These are phyloP conservation scores for Chelonia mydas DNA, from an alignment of 2,797 vertebrate genomes.

Conservation along the genomic window DNA sequence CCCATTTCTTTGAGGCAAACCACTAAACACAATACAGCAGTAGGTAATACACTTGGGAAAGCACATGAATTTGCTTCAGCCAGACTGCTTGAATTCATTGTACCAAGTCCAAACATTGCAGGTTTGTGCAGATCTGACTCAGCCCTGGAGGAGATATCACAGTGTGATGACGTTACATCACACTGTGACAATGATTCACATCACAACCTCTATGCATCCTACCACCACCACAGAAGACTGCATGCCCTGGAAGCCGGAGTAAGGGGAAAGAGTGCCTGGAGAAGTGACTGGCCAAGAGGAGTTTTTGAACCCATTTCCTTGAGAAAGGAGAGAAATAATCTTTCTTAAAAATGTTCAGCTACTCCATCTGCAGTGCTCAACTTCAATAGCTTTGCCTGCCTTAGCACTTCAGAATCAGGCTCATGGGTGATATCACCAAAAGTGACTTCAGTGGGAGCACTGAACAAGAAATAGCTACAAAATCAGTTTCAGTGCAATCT, in stretches of 20 bases:
- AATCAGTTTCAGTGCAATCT: background rate
- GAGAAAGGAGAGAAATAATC: background rate
- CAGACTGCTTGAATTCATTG: slow-evolving; percentile 50
- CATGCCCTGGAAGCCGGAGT: background rate
- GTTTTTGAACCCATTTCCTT: background rate
- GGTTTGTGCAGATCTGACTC: background rate
- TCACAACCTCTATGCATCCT: background rate
- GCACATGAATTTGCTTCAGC: slow-evolving; percentile 44
- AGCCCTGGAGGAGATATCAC: background rate
- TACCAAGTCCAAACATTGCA: slow-evolving; percentile 40
- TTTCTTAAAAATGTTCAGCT: background rate
- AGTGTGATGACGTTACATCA: background rate
- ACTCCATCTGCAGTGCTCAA: background rate
- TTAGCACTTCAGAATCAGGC: background rate
- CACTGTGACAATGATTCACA: background rate
- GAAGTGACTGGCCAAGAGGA: background rate
- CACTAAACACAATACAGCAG: slow-evolving; percentile 63
- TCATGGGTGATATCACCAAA: background rate
- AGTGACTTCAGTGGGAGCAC: background rate
- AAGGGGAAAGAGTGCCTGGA: background rate
- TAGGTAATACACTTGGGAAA: slow-evolving; percentile 67
- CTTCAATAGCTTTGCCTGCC: background rate
- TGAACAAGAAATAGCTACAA: background rate
- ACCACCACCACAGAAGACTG: background rate
- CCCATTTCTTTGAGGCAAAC: slow-evolving; percentile 62